phyloP scores from a whole-genome alignment of 2,797 vertebrate genomes.

The Pangasius larnaudii region DNA sequence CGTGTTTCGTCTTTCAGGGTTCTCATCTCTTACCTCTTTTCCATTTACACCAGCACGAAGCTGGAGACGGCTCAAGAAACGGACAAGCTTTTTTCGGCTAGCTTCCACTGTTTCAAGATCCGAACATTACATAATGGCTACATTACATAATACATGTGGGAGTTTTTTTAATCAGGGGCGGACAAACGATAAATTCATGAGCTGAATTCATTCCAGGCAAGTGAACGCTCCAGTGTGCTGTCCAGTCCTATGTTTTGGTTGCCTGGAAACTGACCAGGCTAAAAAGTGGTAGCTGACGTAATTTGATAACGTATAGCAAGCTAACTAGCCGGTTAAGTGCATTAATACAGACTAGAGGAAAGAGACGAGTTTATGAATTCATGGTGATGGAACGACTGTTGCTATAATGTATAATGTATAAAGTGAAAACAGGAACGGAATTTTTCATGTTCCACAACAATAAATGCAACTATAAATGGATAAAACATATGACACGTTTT shows the following conservation, averaged over 20 bases:
- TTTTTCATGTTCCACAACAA: neutral
- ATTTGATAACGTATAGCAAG: neutral
- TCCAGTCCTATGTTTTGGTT: neutral
- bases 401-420: neutral
- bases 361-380: neutral
- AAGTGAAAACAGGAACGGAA: neutral
- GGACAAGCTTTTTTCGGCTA: neutral
- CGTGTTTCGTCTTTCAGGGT: neutral
- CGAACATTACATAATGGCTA: neutral
- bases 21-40: neutral
- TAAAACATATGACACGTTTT: neutral
- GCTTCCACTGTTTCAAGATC: neutral
- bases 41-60: neutral
- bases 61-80: neutral
- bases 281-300: neutral
- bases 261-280: neutral
- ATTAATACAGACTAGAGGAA: neutral
- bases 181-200: neutral
- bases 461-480: neutral
- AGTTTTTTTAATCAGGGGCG: neutral
- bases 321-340: neutral
- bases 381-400: neutral
- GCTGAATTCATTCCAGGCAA: neutral
- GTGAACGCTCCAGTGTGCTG: neutral
- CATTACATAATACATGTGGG: neutral